Base-by-base conservation (phyloP, 2,888 invertebrate genomes). In the Galerucella calmariensis region DNA sequence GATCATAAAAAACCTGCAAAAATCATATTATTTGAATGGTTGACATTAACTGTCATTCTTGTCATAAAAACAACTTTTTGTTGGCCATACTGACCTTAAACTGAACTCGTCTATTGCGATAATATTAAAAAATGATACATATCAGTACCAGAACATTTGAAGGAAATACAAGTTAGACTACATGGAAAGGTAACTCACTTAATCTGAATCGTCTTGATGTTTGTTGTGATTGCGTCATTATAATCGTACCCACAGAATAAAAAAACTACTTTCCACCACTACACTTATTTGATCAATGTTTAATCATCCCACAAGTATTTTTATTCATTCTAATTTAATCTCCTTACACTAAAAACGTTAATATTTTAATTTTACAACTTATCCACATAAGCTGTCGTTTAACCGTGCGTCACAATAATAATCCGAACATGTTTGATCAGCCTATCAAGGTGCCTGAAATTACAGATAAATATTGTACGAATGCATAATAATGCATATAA, bases 381-480 rank as follows among this genome's bases (percentile, higher is more conserved):
- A 65, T 44, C 56, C 41, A 71, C 58, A 65, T 20, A 58, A 46
- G 27, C 65, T 58, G 66, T 16, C 12, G 65, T 71, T 67, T 4
- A 59, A 59, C 58, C 58, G 72, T 58, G 48, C 71, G 70, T 48
- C 70, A 48, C 56, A 70, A 63, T 70, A 46, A 67, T 41, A 59
- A 72, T 72, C 46, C 24, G 16, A 59, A 3, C 1, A 59, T 59
- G 66, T 72, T 71, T 72, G 27, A 72, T 65, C 63, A 65, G 63
- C 44, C 65, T 71, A 71, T 72, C 72, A 56, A 59, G 66, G 66
- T 65, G 63, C 20, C 46, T 65, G 46, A 41, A 46, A 46, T 46
- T 66, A 27, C 41, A 56, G 66, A 72, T 67, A 66, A 58, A 72
- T 69, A 69, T 53, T 56, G 24, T 67, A n/a, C 10, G 56, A 56